Evolutionary conservation across 2,113 vertebrate genomes (phyloP), one percentile per base, ranked within the genome.

Genomic region (Crotophaga sulcirostris): DNA sequence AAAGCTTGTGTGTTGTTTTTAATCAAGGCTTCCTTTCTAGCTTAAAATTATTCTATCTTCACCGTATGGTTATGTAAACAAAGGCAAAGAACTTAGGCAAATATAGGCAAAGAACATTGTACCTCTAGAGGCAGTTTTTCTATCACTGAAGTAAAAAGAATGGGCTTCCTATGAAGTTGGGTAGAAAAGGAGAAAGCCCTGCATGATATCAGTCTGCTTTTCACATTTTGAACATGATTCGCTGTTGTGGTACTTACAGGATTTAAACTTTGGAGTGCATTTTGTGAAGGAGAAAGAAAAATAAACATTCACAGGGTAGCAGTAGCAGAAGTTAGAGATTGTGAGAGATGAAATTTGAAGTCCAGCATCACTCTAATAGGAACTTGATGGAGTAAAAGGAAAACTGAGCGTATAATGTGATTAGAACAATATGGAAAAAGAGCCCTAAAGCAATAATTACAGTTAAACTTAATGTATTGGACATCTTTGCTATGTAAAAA

Each of bases 1-100:
- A 72, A 64, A 60, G 0, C 1, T 23, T 60, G 3, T 9, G 1
- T 26, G 5, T 28, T 64, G 4, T 2, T 74, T 74, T 74, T 52
- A 34, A 33, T 63, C n/a, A 84, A 60, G 16, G 4, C 7, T 69
- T 77, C 17, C 1, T 66, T 56, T 42, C 26, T n/a, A 81, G 33
- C 6, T 40, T 64, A 59, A 55, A 58, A 11, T 38, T 84, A 16
- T 49, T 34, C 31, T 4, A 49, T 10, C 5, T 67, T 62, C 42
- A n/a, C 21, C 33, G 3, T 28, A 8, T 18, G 84, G 52, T 87
- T 90, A 45, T n/a, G n/a, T n/a, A n/a, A n/a, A 63, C 21, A 36
- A 7, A 44, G 44, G 44, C 44, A 44, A 44, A 44, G 44, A 44
- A 45, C 44, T n/a, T n/a, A n/a, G n/a, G n/a, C n/a, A n/a, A n/a